A percentile compares a stretch with the other conserved stretches of the same genome.
phyloP scores from a whole-genome alignment of 2,888 invertebrate species.

The Synergus japonicus region DNA sequence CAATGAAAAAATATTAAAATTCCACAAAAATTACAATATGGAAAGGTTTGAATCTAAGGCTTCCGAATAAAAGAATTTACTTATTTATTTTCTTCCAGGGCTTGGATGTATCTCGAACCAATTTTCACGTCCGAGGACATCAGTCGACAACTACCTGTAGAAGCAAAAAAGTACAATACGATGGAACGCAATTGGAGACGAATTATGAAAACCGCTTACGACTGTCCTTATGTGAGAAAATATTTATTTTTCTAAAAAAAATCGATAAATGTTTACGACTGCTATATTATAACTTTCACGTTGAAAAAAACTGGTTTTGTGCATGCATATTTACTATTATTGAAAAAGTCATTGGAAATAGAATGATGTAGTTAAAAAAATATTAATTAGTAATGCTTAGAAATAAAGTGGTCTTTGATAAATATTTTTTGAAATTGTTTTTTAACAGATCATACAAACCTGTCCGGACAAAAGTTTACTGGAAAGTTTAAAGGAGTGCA shows the following conservation, averaged over 20 bases:
- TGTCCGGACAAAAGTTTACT: conserved; percentile 83
- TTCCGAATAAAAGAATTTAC: no score
- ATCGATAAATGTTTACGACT: no score
- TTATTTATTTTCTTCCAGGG: conserved; percentile 75
- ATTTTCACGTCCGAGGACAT: conserved; percentile 91
- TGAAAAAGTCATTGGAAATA: no score
- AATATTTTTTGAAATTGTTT: not conserved
- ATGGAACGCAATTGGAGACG: conserved; percentile 90
- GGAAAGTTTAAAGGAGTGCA: conserved; percentile 85
- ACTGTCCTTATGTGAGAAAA: conserved; percentile 82
- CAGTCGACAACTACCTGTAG: conserved; percentile 86
- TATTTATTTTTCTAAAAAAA: not conserved
- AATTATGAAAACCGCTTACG: conserved; percentile 85
- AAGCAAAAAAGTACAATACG: conserved; percentile 87
- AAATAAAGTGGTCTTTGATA: conserved; percentile 2
- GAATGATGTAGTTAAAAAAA: no score
- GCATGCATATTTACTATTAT: no score
- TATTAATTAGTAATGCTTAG: not conserved
- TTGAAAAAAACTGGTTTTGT: no score
- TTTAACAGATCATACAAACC: conserved; percentile 81
- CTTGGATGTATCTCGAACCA: conserved; percentile 91
- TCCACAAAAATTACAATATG: not conserved
- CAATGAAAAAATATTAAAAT: not conserved
- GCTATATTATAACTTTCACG: no score
- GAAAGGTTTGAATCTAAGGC: no score